Conservation (phyloP, 2,113 vertebrate genomes). For the Prinia subflava region DNA sequence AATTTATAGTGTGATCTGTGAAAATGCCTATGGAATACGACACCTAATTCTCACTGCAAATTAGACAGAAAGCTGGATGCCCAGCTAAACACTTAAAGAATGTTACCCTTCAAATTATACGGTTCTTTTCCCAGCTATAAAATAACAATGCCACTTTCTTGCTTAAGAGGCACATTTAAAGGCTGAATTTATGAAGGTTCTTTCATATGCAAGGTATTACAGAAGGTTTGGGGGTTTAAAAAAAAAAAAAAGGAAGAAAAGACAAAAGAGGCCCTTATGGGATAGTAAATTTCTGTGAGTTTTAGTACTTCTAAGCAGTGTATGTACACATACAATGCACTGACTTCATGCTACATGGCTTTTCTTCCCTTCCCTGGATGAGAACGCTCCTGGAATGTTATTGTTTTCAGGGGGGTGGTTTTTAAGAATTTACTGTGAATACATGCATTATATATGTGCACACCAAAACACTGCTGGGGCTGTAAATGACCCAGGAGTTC, state of each 20-base stretch:
- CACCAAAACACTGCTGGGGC: background rate
- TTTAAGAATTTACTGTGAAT: slow-evolving; percentile 40
- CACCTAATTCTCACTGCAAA: background rate
- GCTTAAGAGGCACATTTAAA: background rate
- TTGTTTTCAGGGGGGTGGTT: background rate
- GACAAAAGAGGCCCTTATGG: background rate
- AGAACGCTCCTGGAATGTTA: slow-evolving; percentile 35
- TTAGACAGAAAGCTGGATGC: background rate
- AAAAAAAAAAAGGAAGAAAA: background rate
- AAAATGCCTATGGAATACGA: background rate
- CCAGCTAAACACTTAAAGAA: background rate
- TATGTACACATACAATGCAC: background rate
- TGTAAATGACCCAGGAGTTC: slow-evolving; percentile 25
- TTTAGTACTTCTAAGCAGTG: background rate
- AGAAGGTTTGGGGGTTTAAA: background rate
- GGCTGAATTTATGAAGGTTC: background rate
- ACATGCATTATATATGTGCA: background rate
- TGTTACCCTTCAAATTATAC: background rate
- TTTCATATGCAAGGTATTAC: background rate
- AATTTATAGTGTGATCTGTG: background rate
- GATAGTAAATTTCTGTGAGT: background rate
- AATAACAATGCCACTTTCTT: background rate
- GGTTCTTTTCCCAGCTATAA: background rate
- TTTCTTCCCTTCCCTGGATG: background rate
- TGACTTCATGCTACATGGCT: background rate